These are phyloP conservation scores for Hycleus phaleratus DNA, from an alignment of 1,140 invertebrate genomes.

Conservation along the genomic window DNA sequence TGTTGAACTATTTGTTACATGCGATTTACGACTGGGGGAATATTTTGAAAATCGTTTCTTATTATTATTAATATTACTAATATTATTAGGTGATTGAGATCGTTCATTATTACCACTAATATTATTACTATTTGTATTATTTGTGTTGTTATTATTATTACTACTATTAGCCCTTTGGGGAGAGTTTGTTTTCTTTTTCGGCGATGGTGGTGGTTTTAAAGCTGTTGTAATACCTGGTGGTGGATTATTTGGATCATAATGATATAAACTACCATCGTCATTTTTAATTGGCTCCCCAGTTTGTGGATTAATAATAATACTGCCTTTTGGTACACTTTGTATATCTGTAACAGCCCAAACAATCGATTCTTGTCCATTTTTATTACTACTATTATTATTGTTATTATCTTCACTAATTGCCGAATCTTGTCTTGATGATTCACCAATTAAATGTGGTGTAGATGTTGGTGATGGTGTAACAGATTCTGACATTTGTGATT, in stretches of 20 bases:
- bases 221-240: slow-evolving; percentile 42
- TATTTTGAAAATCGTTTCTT: slow-evolving; percentile 22
- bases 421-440: slow-evolving; percentile 26
- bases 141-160: no score
- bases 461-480: slow-evolving; percentile 64
- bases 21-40: slow-evolving; percentile 29
- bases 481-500: slow-evolving; percentile 66
- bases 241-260: slow-evolving; percentile 63
- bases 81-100: no score
- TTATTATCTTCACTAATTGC: slow-evolving; percentile 15
- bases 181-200: slow-evolving; percentile 6
- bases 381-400: slow-evolving; percentile 12
- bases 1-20: slow-evolving; percentile 35
- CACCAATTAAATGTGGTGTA: slow-evolving; percentile 33
- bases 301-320: slow-evolving; percentile 78
- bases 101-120: no score
- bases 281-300: slow-evolving; percentile 59
- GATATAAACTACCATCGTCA: slow-evolving; percentile 61
- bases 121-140: no score
- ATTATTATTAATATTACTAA: no score
- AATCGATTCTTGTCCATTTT: slow-evolving; percentile 37
- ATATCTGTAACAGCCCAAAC: slow-evolving; percentile 82
- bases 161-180: no score
- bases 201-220: slow-evolving; percentile 16
- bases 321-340: slow-evolving; percentile 71